Evolutionary conservation across 2,797 vertebrate species (phyloP).

Genomic region (Meda fulgida): DNA sequence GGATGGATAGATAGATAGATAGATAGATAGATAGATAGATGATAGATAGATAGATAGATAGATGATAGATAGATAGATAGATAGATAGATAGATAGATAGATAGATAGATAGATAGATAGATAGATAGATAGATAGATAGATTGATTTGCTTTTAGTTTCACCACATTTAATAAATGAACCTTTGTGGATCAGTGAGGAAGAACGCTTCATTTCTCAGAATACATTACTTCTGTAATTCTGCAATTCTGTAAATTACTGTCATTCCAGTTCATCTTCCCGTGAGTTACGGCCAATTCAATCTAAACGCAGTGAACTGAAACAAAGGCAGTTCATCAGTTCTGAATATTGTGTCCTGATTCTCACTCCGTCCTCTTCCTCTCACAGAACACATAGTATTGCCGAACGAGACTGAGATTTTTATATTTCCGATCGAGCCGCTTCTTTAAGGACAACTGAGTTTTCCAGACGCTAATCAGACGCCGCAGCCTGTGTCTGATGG

Average conservation of each 20-base stretch:
- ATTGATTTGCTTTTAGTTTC: too few relatives aligned
- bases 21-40: neutral
- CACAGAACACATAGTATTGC: neutral
- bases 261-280: neutral
- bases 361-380: neutral
- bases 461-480: conserved; percentile 42
- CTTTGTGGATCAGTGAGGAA: too few relatives aligned
- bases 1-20: accelerated
- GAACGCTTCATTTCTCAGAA: neutral
- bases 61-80: accelerated
- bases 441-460: conserved; percentile 17
- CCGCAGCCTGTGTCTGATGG: conserved; percentile 48
- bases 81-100: too few relatives aligned
- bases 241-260: neutral
- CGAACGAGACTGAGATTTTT: neutral
- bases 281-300: neutral
- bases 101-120: too few relatives aligned
- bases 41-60: accelerated
- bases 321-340: neutral
- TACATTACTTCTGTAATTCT: neutral
- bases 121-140: neutral
- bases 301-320: neutral
- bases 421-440: neutral
- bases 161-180: too few relatives aligned
- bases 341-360: neutral